phyloP scores from a whole-genome alignment of 1,140 invertebrate species.

The Onthophagus taurus region DNA sequence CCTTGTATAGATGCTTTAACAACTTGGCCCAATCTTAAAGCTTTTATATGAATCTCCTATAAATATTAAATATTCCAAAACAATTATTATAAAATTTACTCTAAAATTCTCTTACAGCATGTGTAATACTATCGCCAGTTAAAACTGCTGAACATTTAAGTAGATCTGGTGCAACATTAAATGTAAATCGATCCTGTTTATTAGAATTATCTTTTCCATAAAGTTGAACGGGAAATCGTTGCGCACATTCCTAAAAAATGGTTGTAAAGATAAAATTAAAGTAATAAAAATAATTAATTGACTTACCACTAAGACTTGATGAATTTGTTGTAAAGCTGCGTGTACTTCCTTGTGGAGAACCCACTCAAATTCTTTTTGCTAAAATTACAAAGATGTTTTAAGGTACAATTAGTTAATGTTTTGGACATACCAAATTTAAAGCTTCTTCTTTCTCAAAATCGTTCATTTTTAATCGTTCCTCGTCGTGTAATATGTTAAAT shows the following conservation, averaged over 20 bases:
- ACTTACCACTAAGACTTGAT: conserved; percentile 72
- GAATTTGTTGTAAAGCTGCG: conserved; percentile 72
- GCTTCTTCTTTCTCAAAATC: conserved; percentile 78
- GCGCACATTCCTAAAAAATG: conserved; percentile 67
- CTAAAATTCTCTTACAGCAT: conserved; percentile 58
- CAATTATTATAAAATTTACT: conserved; percentile 10
- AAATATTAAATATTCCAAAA: conserved; percentile 26
- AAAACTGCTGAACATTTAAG: conserved; percentile 85
- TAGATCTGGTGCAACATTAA: conserved; percentile 74
- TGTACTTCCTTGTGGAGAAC: conserved; percentile 82
- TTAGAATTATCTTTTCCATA: conserved; percentile 71
- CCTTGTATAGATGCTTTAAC: conserved; percentile 74
- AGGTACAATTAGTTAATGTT: conserved; percentile 30
- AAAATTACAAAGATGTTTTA: conserved; percentile 28
- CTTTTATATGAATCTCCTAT: conserved; percentile 83
- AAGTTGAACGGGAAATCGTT: conserved; percentile 70
- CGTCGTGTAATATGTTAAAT: no score
- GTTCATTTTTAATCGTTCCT: conserved; percentile 54
- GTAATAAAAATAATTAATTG: neutral
- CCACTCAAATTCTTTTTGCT: conserved; percentile 94
- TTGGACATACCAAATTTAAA: conserved; percentile 65
- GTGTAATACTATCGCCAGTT: conserved; percentile 82
- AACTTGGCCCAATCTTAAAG: conserved; percentile 72
- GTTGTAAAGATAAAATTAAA: conserved; percentile 9
- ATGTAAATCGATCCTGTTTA: conserved; percentile 82